phyloP scores from a whole-genome alignment of 2,797 vertebrate species.

The Aphelocoma californica region DNA sequence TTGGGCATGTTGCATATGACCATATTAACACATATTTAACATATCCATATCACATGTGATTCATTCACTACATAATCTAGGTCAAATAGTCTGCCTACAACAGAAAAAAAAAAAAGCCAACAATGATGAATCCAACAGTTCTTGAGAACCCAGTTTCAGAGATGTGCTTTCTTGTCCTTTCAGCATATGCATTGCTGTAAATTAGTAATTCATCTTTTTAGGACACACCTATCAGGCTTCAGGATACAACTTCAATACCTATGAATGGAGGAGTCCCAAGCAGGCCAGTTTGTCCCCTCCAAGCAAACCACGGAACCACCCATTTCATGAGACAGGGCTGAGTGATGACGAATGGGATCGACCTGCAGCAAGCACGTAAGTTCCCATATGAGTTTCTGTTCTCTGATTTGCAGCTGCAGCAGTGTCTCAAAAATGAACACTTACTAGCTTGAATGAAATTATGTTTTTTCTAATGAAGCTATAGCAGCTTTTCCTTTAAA shows the following conservation, averaged over 20 bases:
- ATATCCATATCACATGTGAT: not conserved
- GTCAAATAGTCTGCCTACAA: not conserved
- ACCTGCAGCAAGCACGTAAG: slow-evolving; percentile 84
- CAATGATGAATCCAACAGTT: not conserved
- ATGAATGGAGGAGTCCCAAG: slow-evolving; percentile 93
- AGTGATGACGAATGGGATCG: slow-evolving; percentile 92
- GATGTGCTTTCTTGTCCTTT: not conserved
- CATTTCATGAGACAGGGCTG: slow-evolving; percentile 87
- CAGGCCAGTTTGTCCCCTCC: slow-evolving; percentile 84
- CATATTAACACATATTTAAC: not conserved
- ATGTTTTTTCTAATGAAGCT: not conserved
- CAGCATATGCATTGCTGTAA: not conserved
- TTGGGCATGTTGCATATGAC: not conserved
- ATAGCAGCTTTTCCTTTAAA: not conserved
- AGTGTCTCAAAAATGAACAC: not conserved
- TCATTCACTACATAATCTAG: not conserved
- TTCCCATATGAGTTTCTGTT: not conserved
- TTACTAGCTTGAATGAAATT: not conserved
- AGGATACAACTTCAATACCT: slow-evolving; percentile 88
- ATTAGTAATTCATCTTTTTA: slow-evolving; percentile 55
- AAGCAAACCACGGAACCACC: slow-evolving; percentile 81
- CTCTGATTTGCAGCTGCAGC: not conserved
- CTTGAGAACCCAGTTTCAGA: not conserved
- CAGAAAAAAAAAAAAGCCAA: not conserved
- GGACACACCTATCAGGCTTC: slow-evolving; percentile 88